Percentiles rank a stretch among this genome's conserved stretches.
Evolutionary conservation across 2,113 vertebrate species (phyloP).

Genomic region (Aptenodytes forsteri): DNA sequence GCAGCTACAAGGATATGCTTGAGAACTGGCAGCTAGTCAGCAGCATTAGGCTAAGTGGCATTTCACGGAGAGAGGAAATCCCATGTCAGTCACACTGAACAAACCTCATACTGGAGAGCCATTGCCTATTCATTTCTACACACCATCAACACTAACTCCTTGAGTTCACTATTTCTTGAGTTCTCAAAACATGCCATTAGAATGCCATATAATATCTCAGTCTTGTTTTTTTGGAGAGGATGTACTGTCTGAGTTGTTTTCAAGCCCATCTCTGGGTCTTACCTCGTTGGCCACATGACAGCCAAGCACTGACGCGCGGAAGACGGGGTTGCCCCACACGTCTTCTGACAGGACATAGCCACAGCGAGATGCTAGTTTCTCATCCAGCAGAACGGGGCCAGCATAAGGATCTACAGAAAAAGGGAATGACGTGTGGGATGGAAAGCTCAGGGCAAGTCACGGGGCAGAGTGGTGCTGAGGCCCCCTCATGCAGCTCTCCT

Average conservation of each 20-base stretch:
- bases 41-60: slow-evolving; percentile 44
- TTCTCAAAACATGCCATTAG: background rate
- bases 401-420: background rate
- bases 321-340: slow-evolving; percentile 18
- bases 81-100: slow-evolving; percentile 40
- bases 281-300: slow-evolving; percentile 35
- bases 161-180: background rate
- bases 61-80: slow-evolving; percentile 62
- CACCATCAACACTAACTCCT: background rate
- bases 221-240: background rate
- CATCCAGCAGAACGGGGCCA: background rate
- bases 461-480: background rate
- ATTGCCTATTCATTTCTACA: background rate
- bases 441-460: background rate
- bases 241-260: background rate
- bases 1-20: slow-evolving; percentile 42
- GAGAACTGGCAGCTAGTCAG: slow-evolving; percentile 56
- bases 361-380: slow-evolving; percentile 38
- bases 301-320: background rate
- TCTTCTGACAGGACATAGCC: slow-evolving; percentile 30
- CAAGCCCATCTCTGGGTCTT: background rate
- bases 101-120: background rate
- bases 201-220: background rate
- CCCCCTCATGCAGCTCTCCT: fast-evolving
- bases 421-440: background rate